These are phyloP conservation scores for Trichogramma dendrolimi DNA, from an alignment of 2,888 invertebrate genomes.

Conservation along the genomic window DNA sequence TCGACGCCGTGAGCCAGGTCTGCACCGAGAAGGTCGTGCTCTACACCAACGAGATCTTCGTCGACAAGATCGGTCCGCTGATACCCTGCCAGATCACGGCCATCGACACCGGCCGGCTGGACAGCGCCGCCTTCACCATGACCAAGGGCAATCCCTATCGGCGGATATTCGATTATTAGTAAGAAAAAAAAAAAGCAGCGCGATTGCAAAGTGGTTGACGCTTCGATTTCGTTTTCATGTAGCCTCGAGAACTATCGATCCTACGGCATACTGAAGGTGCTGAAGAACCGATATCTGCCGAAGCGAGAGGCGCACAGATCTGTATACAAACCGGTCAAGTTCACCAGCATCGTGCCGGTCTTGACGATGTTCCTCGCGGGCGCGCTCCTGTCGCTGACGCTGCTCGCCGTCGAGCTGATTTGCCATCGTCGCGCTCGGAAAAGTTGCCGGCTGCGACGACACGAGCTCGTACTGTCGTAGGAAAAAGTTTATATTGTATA, in stretches of 20 bases:
- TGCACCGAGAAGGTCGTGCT: conserved; percentile 17
- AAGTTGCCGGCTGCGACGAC: too few relatives aligned
- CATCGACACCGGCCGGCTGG: conserved; percentile 13
- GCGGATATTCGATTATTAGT: conserved; percentile 26
- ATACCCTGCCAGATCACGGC: conserved; percentile 20
- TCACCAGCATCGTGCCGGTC: conserved; percentile 14
- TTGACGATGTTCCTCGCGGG: conserved; percentile 10
- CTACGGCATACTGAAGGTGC: conserved; percentile 12
- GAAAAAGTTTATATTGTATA: too few relatives aligned
- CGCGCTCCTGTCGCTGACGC: too few relatives aligned
- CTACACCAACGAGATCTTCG: conserved; percentile 9
- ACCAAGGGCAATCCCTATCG: conserved; percentile 24
- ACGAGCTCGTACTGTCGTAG: too few relatives aligned
- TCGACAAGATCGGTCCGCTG: conserved; percentile 10
- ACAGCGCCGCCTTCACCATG: conserved; percentile 20
- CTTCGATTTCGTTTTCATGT: neutral
- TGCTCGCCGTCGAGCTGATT: too few relatives aligned
- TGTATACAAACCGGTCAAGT: conserved; percentile 11
- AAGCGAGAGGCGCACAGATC: neutral
- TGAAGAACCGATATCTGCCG: neutral
- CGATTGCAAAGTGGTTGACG: too few relatives aligned
- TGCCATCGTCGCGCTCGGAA: too few relatives aligned
- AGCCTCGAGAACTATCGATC: conserved; percentile 18
- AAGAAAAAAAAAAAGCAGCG: conserved; percentile 3
- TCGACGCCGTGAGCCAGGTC: conserved; percentile 18